phyloP scores from a whole-genome alignment of 2,888 invertebrate species.

The Gryllus longicercus region DNA sequence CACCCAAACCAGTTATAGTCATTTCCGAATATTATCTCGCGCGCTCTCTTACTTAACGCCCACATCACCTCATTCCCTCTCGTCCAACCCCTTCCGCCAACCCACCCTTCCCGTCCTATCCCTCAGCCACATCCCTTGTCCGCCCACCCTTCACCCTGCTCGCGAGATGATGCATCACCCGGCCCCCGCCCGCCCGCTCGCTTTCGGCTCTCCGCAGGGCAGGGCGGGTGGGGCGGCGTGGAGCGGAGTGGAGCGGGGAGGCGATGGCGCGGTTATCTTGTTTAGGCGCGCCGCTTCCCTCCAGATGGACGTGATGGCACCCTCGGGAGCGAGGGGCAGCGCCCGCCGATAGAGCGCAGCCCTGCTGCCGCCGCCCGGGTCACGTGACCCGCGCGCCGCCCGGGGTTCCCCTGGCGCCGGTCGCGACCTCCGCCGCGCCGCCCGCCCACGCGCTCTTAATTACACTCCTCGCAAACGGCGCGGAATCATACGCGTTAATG shows the following conservation, averaged over 20 bases:
- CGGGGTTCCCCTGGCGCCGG: neutral
- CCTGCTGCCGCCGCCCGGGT: neutral
- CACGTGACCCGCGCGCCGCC: neutral
- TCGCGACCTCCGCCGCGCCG: too few species aligned
- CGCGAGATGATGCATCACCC: neutral
- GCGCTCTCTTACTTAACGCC: too few species aligned
- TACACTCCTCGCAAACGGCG: too few species aligned
- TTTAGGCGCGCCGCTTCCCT: neutral
- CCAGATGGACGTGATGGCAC: slow-evolving; percentile 11
- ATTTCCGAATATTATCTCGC: too few species aligned
- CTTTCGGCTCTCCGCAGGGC: neutral
- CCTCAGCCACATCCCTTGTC: too few species aligned
- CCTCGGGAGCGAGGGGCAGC: neutral
- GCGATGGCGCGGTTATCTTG: neutral
- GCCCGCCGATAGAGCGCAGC: neutral
- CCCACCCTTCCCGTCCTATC: too few species aligned
- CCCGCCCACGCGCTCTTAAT: too few species aligned
- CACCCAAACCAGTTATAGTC: too few species aligned
- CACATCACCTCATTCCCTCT: too few species aligned
- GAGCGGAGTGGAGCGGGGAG: neutral
- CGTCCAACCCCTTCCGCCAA: too few species aligned
- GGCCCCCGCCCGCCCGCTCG: neutral
- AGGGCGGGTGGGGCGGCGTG: neutral
- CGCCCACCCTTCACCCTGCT: neutral
- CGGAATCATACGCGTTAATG: too few species aligned